Conservation (phyloP, 2,888 invertebrate genomes). For the Venustoraphidia nigricollis region DNA sequence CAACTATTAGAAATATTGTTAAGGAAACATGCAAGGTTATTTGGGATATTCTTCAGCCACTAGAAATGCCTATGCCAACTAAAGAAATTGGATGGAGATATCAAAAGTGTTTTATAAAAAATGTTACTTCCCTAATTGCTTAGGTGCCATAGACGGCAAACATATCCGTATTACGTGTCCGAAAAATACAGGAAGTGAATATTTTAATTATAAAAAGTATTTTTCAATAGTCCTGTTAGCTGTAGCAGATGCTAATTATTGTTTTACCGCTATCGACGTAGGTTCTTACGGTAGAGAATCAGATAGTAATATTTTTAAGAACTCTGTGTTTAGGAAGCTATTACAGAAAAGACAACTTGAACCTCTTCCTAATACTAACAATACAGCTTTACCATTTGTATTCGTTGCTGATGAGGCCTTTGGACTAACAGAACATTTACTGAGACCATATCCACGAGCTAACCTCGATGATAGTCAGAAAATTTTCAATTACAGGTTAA, state of each 20-base stretch:
- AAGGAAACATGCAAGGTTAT: slow-evolving; percentile 16
- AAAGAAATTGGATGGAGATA: slow-evolving; percentile 16
- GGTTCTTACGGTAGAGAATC: slow-evolving; percentile 15
- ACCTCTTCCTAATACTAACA: slow-evolving; percentile 15
- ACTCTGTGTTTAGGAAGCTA: slow-evolving; percentile 15
- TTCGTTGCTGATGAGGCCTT: slow-evolving; percentile 19
- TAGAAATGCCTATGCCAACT: slow-evolving; percentile 9
- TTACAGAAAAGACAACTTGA: slow-evolving; percentile 12
- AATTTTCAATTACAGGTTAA: slow-evolving; percentile 15
- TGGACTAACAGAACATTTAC: slow-evolving; percentile 15
- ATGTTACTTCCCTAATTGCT: too few species aligned
- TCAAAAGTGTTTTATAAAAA: slow-evolving; percentile 9
- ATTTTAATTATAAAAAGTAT: slow-evolving; percentile 17
- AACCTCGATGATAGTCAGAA: slow-evolving; percentile 11
- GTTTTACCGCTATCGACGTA: slow-evolving; percentile 14
- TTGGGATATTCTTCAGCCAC: slow-evolving; percentile 14
- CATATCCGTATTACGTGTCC: slow-evolving; percentile 16
- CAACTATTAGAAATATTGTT: slow-evolving; percentile 16
- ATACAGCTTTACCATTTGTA: slow-evolving; percentile 13
- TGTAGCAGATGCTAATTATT: slow-evolving; percentile 12
- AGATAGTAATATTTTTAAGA: slow-evolving; percentile 16
- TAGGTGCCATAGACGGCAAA: slow-evolving; percentile 18
- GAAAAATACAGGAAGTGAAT: slow-evolving; percentile 13
- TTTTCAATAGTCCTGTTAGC: slow-evolving; percentile 12
- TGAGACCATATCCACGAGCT: slow-evolving; percentile 18